Evolutionary conservation across 2,113 vertebrate species (phyloP), one percentile per base, ranked within the genome.

Genomic region (Ophthalmolycus amberensis): DNA sequence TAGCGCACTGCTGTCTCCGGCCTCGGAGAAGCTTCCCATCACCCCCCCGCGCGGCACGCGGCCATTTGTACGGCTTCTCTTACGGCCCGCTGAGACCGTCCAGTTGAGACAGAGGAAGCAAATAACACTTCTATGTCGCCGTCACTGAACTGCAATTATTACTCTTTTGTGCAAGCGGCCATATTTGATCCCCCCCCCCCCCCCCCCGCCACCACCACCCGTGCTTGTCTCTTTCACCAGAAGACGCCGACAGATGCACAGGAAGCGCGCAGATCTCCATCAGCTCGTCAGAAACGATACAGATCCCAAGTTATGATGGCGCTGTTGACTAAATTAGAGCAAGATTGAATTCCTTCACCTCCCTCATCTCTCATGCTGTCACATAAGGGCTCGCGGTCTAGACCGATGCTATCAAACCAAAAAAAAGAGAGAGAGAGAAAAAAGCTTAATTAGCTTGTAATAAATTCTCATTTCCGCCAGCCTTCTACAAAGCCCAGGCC

Each of bases 361-460:
- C 40, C 48, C 80, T 78, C 90, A 93, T 94, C 89, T 86, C 86
- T 92, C 89, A 92, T 85, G 84, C 87, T 90, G 89, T 91, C 93
- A 91, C 75, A 89, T 83, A 86, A 89, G 73, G 80, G 22, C 83
- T 80, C 9, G 9, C 22, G 7, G 82, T 88, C 89, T 84, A 89
- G 90, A 92, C 90, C 75, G 90, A 93, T 86, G 77, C 75, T 89
- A 92, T 91, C 88, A 85, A 25, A 56, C 25, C 25, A 84, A 85
- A 86, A 77, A 88, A 64, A 56, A 9, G 5, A 20, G 8, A 52
- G 11, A 85, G 84, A 82, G 22, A 50, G 9, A 52, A 88, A 82
- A 88, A 67, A 62, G 83, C 88, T 91, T 94, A 92, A 95, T 94
- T 93, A 93, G 91, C 84, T 87, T 65, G 86, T 89, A 90, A 94